Conservation (phyloP, 1,140 invertebrate species). For the Sycophila sp. region DNA sequence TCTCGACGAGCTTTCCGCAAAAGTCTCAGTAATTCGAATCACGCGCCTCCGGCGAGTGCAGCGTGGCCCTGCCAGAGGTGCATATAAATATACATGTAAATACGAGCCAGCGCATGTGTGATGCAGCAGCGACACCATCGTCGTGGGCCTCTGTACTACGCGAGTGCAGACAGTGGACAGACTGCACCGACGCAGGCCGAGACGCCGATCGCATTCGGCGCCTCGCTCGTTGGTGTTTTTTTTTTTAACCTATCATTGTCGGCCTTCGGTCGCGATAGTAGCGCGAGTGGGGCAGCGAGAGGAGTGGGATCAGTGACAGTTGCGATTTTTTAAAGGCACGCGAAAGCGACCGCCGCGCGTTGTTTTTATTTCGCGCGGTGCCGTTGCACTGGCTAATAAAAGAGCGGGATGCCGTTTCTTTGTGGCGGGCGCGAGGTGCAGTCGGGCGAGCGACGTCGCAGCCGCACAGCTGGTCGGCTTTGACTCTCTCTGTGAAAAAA, state of each 20-base stretch:
- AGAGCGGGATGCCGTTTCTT: conserved; percentile 15
- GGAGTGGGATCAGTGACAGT: background rate
- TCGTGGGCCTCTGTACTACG: too few species aligned
- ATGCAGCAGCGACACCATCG: too few species aligned
- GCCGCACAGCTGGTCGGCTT: background rate
- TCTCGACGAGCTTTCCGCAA: too few species aligned
- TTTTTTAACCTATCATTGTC: conserved; percentile 7
- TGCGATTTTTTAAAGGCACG: background rate
- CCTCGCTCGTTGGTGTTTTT: background rate
- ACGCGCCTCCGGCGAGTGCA: too few species aligned
- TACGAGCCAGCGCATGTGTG: too few species aligned
- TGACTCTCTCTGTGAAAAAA: too few species aligned
- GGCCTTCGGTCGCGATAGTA: background rate
- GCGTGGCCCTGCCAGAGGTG: too few species aligned
- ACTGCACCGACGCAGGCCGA: too few species aligned
- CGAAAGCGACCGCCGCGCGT: background rate
- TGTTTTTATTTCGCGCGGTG: conserved; percentile 15
- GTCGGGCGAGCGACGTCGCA: background rate
- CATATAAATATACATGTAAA: background rate
- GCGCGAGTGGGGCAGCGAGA: background rate
- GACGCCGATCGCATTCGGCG: too few species aligned
- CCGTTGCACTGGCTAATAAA: conserved; percentile 13
- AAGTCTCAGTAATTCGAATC: too few species aligned
- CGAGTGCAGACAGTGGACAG: too few species aligned
- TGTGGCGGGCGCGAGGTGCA: background rate